A percentile compares a stretch with the other conserved stretches of the same genome.
Conservation (phyloP, 2,888 invertebrate genomes). For the Parnassius mnemosyne region DNA sequence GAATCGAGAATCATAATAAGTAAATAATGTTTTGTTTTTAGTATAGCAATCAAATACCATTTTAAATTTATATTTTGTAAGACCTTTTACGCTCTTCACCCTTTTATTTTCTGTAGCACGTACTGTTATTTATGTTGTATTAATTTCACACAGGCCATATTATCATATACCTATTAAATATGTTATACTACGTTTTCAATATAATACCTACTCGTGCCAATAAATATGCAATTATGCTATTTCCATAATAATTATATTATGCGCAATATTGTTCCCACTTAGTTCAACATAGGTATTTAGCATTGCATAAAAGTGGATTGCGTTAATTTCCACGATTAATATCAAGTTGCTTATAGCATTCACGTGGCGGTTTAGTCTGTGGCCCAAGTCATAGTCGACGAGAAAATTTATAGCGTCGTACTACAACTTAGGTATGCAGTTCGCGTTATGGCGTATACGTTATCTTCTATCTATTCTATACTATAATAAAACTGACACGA, state of each 20-base stretch:
- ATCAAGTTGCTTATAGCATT: conserved; percentile 26
- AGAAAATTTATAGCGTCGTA: conserved; percentile 3
- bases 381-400: conserved; percentile 39
- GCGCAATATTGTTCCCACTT: background rate
- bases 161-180: too few species aligned
- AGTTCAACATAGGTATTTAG: conserved; percentile 17
- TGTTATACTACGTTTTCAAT: too few species aligned
- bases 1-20: background rate
- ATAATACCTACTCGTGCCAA: too few species aligned
- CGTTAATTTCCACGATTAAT: conserved; percentile 29
- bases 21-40: background rate
- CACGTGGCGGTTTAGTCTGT: conserved; percentile 37
- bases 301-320: conserved; percentile 31
- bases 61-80: too few species aligned
- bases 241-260: background rate
- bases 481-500: too few species aligned
- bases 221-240: background rate
- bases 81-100: too few species aligned
- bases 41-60: too few species aligned
- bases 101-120: background rate
- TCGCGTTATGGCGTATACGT: too few species aligned
- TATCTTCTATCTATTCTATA: too few species aligned
- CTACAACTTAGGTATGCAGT: too few species aligned
- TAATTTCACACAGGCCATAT: background rate
- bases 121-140: background rate